These are phyloP conservation scores for Tiliqua scincoides DNA, from an alignment of 2,113 vertebrate genomes.

Conservation along the genomic window DNA sequence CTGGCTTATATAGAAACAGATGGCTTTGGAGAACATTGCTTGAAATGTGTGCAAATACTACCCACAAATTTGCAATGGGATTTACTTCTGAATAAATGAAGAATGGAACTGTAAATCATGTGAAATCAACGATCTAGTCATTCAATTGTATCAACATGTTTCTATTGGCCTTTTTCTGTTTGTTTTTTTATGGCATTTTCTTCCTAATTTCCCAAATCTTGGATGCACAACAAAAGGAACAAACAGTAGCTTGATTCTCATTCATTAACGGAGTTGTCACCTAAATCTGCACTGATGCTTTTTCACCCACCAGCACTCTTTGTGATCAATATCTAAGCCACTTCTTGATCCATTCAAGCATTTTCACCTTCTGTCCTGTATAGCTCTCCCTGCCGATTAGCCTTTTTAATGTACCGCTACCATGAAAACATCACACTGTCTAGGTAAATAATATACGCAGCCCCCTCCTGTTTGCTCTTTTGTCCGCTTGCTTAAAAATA, in stretches of 20 bases:
- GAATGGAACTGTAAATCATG: neutral
- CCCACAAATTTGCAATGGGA: no score
- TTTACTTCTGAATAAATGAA: no score
- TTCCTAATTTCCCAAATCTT: conserved; percentile 26
- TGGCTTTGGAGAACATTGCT: no score
- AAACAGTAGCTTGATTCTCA: conserved; percentile 22
- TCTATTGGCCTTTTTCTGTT: no score
- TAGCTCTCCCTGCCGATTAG: conserved; percentile 31
- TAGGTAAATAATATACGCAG: neutral
- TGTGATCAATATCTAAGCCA: conserved; percentile 17
- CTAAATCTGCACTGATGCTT: conserved; percentile 39
- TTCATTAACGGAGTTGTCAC: conserved; percentile 1
- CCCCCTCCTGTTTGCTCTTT: conserved; percentile 35
- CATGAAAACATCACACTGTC: conserved; percentile 4
- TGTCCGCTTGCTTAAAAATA: conserved; percentile 34
- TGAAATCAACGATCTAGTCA: conserved; percentile 44
- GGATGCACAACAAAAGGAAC: conserved; percentile 30
- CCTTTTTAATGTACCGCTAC: conserved; percentile 19
- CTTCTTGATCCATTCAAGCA: conserved; percentile 33
- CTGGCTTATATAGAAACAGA: no score
- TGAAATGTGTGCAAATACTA: no score
- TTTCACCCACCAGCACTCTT: conserved; percentile 2
- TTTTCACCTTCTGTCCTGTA: conserved; percentile 19
- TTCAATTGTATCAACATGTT: conserved; percentile 5
- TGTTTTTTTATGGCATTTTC: conserved; percentile 50